These are phyloP conservation scores for Drymodes brunneopygia DNA, from an alignment of 2,113 vertebrate species.

Conservation along the genomic window DNA sequence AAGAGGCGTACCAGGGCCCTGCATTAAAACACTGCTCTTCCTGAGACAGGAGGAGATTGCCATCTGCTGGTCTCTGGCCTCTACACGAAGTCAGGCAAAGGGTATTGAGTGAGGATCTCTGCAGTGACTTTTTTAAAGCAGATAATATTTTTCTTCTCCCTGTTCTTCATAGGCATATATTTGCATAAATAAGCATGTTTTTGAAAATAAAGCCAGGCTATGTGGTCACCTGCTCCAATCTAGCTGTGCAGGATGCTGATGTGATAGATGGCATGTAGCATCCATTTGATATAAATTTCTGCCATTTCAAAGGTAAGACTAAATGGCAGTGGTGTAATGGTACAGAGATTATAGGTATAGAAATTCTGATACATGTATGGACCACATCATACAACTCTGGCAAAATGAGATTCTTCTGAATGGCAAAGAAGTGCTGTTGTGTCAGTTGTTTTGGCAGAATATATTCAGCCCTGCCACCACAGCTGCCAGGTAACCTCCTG, in stretches of 20 bases:
- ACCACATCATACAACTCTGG: not conserved
- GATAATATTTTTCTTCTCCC: not conserved
- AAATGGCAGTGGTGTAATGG: not conserved
- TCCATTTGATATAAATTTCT: not conserved
- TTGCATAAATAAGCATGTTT: not conserved
- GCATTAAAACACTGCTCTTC: not conserved
- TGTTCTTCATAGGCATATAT: not conserved
- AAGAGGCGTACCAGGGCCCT: not conserved
- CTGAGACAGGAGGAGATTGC: slow-evolving; percentile 58
- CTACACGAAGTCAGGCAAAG: not conserved
- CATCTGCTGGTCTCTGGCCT: slow-evolving; percentile 63
- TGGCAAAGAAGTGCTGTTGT: not conserved
- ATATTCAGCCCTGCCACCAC: not conserved
- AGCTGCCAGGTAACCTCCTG: not conserved
- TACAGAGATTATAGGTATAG: not conserved
- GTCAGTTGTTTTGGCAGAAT: not conserved
- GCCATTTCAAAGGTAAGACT: not conserved
- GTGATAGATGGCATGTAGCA: not conserved
- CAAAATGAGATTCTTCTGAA: not conserved
- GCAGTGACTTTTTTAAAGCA: not conserved
- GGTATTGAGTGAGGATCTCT: not conserved
- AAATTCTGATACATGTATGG: not conserved
- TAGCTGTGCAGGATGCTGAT: not conserved
- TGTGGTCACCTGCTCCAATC: not conserved
- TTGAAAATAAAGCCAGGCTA: not conserved